phyloP scores from a whole-genome alignment of 2,888 invertebrate species.

The Latheticus oryzae region DNA sequence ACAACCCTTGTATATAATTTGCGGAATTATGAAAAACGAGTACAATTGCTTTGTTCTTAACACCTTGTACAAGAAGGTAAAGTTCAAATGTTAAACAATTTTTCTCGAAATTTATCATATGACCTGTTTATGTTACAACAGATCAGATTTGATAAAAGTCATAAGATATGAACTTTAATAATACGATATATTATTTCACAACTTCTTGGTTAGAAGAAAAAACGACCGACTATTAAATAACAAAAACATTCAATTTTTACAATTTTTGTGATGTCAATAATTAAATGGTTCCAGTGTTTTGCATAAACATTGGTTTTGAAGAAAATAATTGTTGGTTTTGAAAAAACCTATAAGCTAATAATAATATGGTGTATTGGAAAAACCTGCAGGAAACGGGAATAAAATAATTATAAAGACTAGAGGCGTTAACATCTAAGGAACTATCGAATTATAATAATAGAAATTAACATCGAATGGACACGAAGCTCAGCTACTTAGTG shows the following conservation, averaged over 20 bases:
- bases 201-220: too few relatives aligned
- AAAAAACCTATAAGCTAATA: conserved; percentile 27
- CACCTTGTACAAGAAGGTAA: too few relatives aligned
- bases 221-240: too few relatives aligned
- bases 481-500: conserved; percentile 34
- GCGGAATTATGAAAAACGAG: too few relatives aligned
- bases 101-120: conserved; percentile 26
- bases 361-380: conserved; percentile 6
- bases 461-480: conserved; percentile 37
- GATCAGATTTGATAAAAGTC: too few relatives aligned
- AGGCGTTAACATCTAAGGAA: conserved; percentile 18
- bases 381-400: conserved; percentile 16
- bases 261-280: too few relatives aligned
- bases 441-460: conserved; percentile 24
- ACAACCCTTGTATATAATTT: too few relatives aligned
- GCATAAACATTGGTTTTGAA: conserved; percentile 32
- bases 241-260: too few relatives aligned
- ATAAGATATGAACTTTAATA: too few relatives aligned
- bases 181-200: too few relatives aligned
- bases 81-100: conserved; percentile 17
- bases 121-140: conserved; percentile 26
- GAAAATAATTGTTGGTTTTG: conserved; percentile 20
- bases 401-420: conserved; percentile 27
- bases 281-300: conserved; percentile 23
- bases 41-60: too few relatives aligned